phyloP scores from a whole-genome alignment of 2,888 invertebrate genomes.

The Dyspetes luteomarginatus region DNA sequence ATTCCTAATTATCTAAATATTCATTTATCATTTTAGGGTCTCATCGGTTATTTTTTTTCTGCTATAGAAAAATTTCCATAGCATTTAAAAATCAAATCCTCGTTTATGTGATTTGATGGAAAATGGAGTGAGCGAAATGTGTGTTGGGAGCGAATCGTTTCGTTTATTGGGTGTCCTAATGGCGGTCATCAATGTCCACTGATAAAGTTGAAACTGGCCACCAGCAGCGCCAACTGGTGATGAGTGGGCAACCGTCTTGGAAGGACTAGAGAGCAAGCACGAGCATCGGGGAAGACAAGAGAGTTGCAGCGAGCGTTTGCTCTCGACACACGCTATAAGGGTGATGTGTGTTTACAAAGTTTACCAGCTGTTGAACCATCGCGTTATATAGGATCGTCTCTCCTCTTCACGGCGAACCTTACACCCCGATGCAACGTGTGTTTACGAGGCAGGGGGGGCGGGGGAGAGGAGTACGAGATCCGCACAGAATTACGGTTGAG shows the following conservation, averaged over 20 bases:
- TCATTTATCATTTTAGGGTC: too few species aligned
- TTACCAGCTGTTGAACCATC: constrained; percentile 73
- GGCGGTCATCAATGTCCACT: constrained; percentile 59
- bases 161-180: constrained; percentile 44
- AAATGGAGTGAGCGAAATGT: background rate
- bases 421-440: constrained; percentile 74
- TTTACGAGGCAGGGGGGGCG: constrained; percentile 77
- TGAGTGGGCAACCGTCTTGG: constrained; percentile 67
- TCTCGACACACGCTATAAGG: constrained; percentile 42
- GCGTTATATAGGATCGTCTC: constrained; percentile 59
- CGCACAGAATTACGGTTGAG: constrained; percentile 63
- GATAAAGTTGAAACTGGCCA: constrained; percentile 56
- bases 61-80: background rate
- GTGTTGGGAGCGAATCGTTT: constrained; percentile 29
- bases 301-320: constrained; percentile 6
- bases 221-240: constrained; percentile 38
- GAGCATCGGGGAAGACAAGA: constrained; percentile 1
- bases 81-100: too few species aligned
- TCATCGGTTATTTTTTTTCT: background rate
- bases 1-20: too few species aligned
- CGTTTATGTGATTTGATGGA: background rate
- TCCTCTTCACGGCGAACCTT: constrained; percentile 53
- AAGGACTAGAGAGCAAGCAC: background rate
- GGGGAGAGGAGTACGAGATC: too few species aligned
- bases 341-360: constrained; percentile 69